Evolutionary conservation across 2,797 vertebrate species (phyloP).

Genomic region (Neomorphus geoffroyi): DNA sequence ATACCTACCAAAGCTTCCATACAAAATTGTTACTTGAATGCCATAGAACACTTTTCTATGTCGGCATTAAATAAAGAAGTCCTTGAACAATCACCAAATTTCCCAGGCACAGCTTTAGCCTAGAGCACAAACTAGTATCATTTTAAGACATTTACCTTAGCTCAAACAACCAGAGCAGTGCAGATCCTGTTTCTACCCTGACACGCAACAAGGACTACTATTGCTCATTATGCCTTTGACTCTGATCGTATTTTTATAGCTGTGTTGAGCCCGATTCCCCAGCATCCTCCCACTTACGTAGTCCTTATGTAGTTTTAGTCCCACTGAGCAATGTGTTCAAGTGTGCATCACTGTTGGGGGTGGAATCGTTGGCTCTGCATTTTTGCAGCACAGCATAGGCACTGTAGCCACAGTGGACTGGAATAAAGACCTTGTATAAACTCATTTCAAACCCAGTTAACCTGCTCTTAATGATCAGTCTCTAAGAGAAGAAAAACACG

Average conservation of each 20-base stretch:
- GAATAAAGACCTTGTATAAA: not conserved
- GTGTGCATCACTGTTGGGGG: fast-evolving
- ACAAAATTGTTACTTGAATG: not conserved
- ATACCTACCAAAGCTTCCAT: not conserved
- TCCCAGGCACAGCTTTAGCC: not conserved
- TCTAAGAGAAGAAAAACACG: not conserved
- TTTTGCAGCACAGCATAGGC: not conserved
- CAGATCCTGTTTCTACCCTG: not conserved
- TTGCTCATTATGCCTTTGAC: not conserved
- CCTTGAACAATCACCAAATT: not conserved
- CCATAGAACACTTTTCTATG: not conserved
- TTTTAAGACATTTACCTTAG: not conserved
- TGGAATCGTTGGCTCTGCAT: not conserved
- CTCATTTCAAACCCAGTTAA: not conserved
- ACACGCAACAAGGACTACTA: not conserved
- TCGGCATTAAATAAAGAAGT: not conserved
- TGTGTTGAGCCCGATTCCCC: not conserved
- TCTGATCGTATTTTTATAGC: not conserved
- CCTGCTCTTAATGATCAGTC: not conserved
- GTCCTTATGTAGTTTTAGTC: not conserved
- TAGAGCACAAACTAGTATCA: not conserved
- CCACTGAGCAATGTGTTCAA: fast-evolving
- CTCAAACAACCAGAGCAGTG: not conserved
- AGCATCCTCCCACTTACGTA: not conserved
- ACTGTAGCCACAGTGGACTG: fast-evolving